These are phyloP conservation scores for Pristionchus entomophagus DNA, from an alignment of 2,888 invertebrate species.

Conservation along the genomic window DNA sequence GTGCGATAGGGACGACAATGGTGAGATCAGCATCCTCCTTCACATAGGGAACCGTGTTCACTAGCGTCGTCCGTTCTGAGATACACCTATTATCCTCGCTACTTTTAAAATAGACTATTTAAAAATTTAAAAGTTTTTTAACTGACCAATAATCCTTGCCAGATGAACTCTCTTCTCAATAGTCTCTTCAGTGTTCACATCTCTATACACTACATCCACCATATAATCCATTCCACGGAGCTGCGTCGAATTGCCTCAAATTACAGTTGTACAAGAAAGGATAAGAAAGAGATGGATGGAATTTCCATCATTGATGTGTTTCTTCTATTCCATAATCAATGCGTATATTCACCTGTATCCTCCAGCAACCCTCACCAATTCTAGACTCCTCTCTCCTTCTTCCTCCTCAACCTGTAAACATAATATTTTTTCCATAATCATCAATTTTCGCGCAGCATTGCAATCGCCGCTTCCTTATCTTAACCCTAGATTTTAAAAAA, in stretches of 20 bases:
- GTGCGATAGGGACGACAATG: conserved; percentile 84
- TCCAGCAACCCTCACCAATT: conserved; percentile 69
- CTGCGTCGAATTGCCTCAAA: conserved; percentile 84
- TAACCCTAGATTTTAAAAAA: too few species aligned
- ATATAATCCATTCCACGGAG: conserved; percentile 89
- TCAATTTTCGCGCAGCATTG: too few species aligned
- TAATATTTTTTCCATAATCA: background rate
- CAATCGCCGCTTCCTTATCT: too few species aligned
- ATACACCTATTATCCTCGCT: too few species aligned
- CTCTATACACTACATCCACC: conserved; percentile 80
- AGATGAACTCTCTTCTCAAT: conserved; percentile 82
- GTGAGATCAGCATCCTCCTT: conserved; percentile 91
- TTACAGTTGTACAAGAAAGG: background rate
- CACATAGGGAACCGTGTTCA: conserved; percentile 87
- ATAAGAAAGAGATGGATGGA: background rate
- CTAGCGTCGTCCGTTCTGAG: conserved; percentile 37
- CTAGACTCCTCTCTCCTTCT: conserved; percentile 55
- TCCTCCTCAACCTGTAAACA: conserved; percentile 57
- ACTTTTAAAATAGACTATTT: too few species aligned
- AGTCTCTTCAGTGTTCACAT: conserved; percentile 34
- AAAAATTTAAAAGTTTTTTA: too few species aligned
- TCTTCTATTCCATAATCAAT: background rate
- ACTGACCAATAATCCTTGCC: conserved; percentile 86
- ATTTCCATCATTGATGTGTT: background rate
- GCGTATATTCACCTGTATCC: conserved; percentile 61